phyloP scores from a whole-genome alignment of 2,797 vertebrate species.

The Sylvilagus floridanus region DNA sequence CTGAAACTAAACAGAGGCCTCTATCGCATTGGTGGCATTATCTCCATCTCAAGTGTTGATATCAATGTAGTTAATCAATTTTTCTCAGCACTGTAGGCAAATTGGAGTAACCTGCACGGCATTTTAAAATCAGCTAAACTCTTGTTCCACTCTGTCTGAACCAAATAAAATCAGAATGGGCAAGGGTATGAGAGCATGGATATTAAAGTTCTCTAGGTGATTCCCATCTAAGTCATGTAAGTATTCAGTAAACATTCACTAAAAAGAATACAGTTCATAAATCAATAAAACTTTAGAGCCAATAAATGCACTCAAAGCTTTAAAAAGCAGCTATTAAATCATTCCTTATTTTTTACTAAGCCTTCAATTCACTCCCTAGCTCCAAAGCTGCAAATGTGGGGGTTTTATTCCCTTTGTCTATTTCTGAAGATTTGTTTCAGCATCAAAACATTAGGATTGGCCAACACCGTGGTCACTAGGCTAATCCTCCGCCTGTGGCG shows the following conservation, averaged over 20 bases:
- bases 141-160: neutral
- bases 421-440: constrained; percentile 36
- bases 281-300: constrained; percentile 17
- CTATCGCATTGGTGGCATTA: neutral
- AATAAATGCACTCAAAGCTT: constrained; percentile 20
- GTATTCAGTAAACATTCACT: constrained; percentile 2
- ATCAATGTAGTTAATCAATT: constrained; percentile 6
- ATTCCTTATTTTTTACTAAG: constrained; percentile 9
- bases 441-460: neutral
- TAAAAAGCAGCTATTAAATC: constrained; percentile 7
- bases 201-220: neutral
- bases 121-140: neutral
- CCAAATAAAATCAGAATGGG: constrained; percentile 34
- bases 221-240: constrained; percentile 18
- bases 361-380: neutral
- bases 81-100: neutral
- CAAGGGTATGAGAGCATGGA: neutral
- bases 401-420: neutral
- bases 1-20: constrained; percentile 2
- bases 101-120: neutral
- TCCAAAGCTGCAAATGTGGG: neutral
- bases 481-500: no score
- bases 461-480: accelerated
- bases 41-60: neutral
- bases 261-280: constrained; percentile 34